Conservation (phyloP, 2,797 vertebrate genomes). For the Girardinus metallicus region DNA sequence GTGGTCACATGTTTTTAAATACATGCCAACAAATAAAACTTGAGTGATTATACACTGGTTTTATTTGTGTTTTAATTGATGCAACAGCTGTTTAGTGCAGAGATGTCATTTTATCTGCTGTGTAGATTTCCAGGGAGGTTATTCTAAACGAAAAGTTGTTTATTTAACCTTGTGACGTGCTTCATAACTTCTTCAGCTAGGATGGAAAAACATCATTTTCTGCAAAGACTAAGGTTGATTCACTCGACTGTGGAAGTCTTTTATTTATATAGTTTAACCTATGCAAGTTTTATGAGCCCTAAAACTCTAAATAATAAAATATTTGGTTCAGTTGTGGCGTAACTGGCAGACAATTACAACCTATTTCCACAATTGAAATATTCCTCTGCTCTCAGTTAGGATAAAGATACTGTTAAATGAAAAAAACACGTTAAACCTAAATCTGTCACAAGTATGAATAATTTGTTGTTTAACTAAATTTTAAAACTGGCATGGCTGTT, state of each 20-base stretch:
- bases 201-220: neutral
- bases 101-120: neutral
- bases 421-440: neutral
- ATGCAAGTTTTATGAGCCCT: neutral
- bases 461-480: neutral
- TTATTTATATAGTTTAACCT: neutral
- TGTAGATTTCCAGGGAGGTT: neutral
- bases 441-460: neutral
- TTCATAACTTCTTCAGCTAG: neutral
- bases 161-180: neutral
- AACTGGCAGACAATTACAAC: neutral
- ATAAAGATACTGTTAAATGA: neutral
- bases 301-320: neutral
- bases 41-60: constrained; percentile 11
- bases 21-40: constrained; percentile 26
- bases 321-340: too few species aligned
- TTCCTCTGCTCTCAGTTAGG: neutral
- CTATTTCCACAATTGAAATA: neutral
- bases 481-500: neutral
- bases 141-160: neutral
- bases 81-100: neutral
- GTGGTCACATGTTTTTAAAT: constrained; percentile 16
- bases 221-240: neutral
- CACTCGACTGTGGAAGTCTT: neutral
- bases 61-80: constrained; percentile 26